A percentile compares a stretch with the other conserved stretches of the same genome.
Evolutionary conservation across 2,888 invertebrate genomes (phyloP).

Genomic region (Tenthredo scrophulariae): DNA sequence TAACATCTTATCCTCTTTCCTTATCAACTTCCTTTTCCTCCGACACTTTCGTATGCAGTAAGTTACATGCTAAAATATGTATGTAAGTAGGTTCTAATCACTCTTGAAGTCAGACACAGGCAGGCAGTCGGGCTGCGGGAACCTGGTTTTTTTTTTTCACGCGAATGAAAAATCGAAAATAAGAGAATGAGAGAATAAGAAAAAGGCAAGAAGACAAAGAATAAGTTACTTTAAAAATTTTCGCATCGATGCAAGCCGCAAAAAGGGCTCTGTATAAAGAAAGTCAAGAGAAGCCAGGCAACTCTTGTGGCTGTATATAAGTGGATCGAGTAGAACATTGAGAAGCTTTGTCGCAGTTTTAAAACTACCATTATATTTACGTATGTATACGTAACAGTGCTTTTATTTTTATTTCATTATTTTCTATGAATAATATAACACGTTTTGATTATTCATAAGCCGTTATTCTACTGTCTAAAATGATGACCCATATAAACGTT

Average conservation of each 20-base stretch:
- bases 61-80: background rate
- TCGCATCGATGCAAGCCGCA: background rate
- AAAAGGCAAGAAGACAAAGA: background rate
- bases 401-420: background rate
- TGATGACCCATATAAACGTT: background rate
- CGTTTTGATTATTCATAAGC: too few species aligned
- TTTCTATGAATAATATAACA: background rate
- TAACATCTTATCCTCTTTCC: background rate
- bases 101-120: background rate
- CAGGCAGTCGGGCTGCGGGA: background rate
- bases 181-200: background rate
- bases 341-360: background rate
- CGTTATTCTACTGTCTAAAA: background rate
- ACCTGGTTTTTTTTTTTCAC: background rate
- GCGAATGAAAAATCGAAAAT: background rate
- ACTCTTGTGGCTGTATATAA: constrained; percentile 12
- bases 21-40: background rate
- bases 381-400: background rate
- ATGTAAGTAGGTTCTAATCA: background rate
- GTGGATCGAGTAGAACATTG: constrained; percentile 10
- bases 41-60: background rate
- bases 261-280: constrained; percentile 3
- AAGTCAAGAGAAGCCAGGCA: constrained; percentile 19
- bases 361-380: background rate
- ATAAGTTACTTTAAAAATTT: background rate